Conservation (phyloP, 2,888 invertebrate genomes). For the Melanchra persicariae region DNA sequence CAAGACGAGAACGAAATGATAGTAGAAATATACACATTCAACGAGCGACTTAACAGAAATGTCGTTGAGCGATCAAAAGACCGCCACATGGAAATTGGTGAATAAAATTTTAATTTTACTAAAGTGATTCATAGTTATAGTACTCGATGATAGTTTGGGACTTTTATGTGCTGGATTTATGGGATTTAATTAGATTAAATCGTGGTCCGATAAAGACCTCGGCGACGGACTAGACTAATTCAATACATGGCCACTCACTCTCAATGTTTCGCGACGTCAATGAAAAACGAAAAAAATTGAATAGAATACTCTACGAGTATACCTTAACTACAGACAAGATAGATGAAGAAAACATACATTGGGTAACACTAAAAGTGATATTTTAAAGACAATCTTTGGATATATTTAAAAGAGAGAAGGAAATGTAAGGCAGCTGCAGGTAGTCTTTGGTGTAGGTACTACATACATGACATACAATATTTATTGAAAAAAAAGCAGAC, state of each 20-base stretch:
- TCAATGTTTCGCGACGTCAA: slow-evolving; percentile 8
- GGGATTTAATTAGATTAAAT: slow-evolving; percentile 51
- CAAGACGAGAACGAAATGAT: slow-evolving; percentile 73
- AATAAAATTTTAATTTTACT: slow-evolving; percentile 50
- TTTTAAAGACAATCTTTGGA: too few species aligned
- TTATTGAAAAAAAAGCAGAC: too few species aligned
- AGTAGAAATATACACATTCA: slow-evolving; percentile 69
- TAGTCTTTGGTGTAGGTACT: too few species aligned
- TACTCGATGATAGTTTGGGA: slow-evolving; percentile 47
- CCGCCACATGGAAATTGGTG: slow-evolving; percentile 30
- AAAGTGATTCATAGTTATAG: slow-evolving; percentile 50
- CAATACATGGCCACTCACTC: slow-evolving; percentile 9
- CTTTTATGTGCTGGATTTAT: slow-evolving; percentile 50
- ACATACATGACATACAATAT: too few species aligned
- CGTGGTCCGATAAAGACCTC: slow-evolving; percentile 49
- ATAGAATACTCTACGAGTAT: too few species aligned
- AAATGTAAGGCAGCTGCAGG: too few species aligned
- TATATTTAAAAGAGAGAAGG: too few species aligned
- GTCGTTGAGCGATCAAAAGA: slow-evolving; percentile 59
- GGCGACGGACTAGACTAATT: slow-evolving; percentile 40
- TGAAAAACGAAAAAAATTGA: neutral
- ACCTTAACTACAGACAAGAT: too few species aligned
- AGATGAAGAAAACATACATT: too few species aligned
- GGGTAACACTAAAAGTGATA: too few species aligned
- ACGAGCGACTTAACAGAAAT: slow-evolving; percentile 67